These are phyloP conservation scores for Bathynomus jamesi DNA, from an alignment of 1,140 invertebrate species.

Conservation along the genomic window DNA sequence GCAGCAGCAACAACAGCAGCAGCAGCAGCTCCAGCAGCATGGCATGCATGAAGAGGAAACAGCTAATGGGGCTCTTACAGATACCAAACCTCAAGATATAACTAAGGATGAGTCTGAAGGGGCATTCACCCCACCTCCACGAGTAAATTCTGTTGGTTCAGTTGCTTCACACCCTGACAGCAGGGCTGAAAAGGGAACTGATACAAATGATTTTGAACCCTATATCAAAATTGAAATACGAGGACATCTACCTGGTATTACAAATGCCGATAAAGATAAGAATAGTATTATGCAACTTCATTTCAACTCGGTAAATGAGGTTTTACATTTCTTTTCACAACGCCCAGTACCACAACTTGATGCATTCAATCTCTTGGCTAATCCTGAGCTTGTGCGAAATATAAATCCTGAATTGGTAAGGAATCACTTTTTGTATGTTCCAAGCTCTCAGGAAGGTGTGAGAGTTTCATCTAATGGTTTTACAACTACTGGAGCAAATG, in stretches of 20 bases:
- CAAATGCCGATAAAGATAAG: conserved; percentile 34
- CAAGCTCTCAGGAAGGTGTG: conserved; percentile 34
- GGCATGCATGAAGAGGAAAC: not conserved
- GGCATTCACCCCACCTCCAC: conserved; percentile 35
- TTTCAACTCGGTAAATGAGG: conserved; percentile 35
- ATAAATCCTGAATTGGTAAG: conserved; percentile 36
- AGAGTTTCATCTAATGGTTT: conserved; percentile 34
- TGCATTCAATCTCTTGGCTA: conserved; percentile 33
- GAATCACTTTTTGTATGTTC: conserved; percentile 37
- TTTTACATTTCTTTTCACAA: conserved; percentile 37
- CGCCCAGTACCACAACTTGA: conserved; percentile 36
- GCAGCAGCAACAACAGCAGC: not conserved
- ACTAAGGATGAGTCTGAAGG: conserved; percentile 35
- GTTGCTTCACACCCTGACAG: conserved; percentile 20
- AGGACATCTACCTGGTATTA: conserved; percentile 33
- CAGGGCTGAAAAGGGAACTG: conserved; percentile 34
- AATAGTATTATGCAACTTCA: conserved; percentile 34
- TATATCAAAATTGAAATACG: conserved; percentile 36
- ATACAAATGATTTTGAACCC: conserved; percentile 36
- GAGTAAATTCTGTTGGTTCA: conserved; percentile 27
- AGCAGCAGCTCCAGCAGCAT: not conserved
- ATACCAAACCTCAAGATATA: conserved; percentile 35
- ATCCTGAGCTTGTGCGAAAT: conserved; percentile 36
- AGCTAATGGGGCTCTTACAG: conserved; percentile 11
- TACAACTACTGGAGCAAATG: conserved; percentile 20